A percentile compares a stretch with the other conserved stretches of the same genome.
phyloP scores from a whole-genome alignment of 2,888 invertebrate species.

The Cosmia trapezina region DNA sequence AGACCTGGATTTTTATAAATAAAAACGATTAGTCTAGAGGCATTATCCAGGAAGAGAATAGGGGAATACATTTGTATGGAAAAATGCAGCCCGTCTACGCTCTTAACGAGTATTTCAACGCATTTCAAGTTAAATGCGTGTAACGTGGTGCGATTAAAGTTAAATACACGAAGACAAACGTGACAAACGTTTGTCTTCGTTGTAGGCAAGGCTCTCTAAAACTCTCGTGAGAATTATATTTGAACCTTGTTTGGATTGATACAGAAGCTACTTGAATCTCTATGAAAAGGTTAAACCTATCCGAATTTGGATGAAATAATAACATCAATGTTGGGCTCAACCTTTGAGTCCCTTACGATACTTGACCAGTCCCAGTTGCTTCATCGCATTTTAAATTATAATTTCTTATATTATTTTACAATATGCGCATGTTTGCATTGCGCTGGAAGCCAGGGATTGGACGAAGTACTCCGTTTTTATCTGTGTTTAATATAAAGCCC shows the following conservation, averaged over 20 bases:
- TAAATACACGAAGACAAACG: too few species aligned
- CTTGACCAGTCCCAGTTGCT: slow-evolving; percentile 15
- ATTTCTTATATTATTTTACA: not conserved
- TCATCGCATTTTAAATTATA: not conserved
- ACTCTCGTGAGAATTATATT: not conserved
- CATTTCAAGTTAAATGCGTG: not conserved
- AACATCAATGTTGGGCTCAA: not conserved
- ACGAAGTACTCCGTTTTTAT: not conserved
- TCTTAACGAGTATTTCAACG: not conserved
- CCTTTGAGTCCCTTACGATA: not conserved
- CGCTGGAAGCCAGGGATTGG: not conserved
- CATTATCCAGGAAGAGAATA: too few species aligned
- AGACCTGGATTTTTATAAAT: too few species aligned
- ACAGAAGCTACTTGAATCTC: not conserved
- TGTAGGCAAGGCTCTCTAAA: not conserved
- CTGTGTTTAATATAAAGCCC: not conserved
- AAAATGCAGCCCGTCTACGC: too few species aligned
- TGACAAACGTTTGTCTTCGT: too few species aligned
- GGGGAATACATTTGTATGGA: too few species aligned
- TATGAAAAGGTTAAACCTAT: not conserved
- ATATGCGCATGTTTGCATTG: not conserved
- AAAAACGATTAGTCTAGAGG: too few species aligned
- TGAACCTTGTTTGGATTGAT: slow-evolving; percentile 4
- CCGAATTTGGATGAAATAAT: slow-evolving; percentile 8
- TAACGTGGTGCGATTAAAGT: not conserved